These are phyloP conservation scores for Cynoglossus semilaevis DNA, from an alignment of 2,113 vertebrate species.

Conservation along the genomic window DNA sequence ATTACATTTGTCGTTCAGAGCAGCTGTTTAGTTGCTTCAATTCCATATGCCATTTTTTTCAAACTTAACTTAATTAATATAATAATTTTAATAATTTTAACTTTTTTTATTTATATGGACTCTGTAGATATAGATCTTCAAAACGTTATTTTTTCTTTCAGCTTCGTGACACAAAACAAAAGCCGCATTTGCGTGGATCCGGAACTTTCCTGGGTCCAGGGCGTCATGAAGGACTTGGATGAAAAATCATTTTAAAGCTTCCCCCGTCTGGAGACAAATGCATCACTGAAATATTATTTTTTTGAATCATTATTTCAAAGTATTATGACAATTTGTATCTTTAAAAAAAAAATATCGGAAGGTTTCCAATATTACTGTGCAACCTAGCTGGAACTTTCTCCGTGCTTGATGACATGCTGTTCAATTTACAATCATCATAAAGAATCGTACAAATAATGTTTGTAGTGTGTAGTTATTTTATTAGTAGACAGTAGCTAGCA, in stretches of 20 bases:
- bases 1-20: neutral
- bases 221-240: conserved; percentile 18
- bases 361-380: neutral
- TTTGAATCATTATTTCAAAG: too few species aligned
- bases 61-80: too few species aligned
- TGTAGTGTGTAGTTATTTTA: too few species aligned
- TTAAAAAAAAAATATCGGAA: too few species aligned
- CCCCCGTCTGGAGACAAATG: neutral
- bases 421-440: too few species aligned
- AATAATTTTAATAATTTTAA: too few species aligned
- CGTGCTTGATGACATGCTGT: too few species aligned
- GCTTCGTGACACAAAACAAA: conserved; percentile 20
- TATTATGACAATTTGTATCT: too few species aligned
- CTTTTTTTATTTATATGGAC: neutral
- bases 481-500: too few species aligned
- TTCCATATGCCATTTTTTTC: too few species aligned
- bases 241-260: neutral
- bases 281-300: neutral
- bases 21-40: too few species aligned
- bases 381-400: neutral
- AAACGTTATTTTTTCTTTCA: conserved; percentile 26
- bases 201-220: conserved; percentile 12
- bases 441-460: too few species aligned
- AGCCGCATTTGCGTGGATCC: conserved; percentile 39
- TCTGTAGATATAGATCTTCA: neutral